Percentiles rank a stretch among this genome's conserved stretches.
Conservation (phyloP, 2,888 invertebrate genomes). For the Dynastes hyllus region DNA sequence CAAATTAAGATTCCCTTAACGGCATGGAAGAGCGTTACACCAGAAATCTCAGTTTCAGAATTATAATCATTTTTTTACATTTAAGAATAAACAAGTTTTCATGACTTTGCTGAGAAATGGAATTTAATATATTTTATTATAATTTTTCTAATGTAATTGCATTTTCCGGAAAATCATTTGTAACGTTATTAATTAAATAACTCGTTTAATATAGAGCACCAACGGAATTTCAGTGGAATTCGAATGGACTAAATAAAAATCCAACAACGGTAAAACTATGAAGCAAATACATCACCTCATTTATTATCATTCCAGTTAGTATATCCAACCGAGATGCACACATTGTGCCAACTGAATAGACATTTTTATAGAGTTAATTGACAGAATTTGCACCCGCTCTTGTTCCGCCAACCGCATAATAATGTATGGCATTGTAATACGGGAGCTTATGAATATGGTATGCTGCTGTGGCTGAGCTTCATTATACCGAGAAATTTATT, state of each 20-base stretch:
- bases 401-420: constrained; percentile 4
- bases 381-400: constrained; percentile 24
- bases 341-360: constrained; percentile 36
- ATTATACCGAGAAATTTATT: constrained; percentile 8
- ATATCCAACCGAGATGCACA: constrained; percentile 6
- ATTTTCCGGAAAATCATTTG: too few species aligned
- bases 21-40: constrained; percentile 1
- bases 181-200: too few species aligned
- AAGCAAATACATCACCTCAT: too few species aligned
- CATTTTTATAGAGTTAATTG: constrained; percentile 44
- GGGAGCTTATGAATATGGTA: constrained; percentile 21
- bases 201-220: too few species aligned
- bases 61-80: background rate
- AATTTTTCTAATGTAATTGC: too few species aligned
- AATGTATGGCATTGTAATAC: constrained; percentile 22
- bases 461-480: constrained; percentile 10
- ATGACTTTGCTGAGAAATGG: background rate
- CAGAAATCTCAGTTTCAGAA: background rate
- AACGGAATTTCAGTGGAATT: too few species aligned
- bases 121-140: too few species aligned
- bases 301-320: background rate
- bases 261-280: too few species aligned
- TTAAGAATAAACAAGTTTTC: background rate
- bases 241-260: too few species aligned
- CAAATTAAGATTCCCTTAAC: constrained; percentile 17